Conservation (phyloP, 2,113 vertebrate genomes). For the Cynopterus brachyotis region DNA sequence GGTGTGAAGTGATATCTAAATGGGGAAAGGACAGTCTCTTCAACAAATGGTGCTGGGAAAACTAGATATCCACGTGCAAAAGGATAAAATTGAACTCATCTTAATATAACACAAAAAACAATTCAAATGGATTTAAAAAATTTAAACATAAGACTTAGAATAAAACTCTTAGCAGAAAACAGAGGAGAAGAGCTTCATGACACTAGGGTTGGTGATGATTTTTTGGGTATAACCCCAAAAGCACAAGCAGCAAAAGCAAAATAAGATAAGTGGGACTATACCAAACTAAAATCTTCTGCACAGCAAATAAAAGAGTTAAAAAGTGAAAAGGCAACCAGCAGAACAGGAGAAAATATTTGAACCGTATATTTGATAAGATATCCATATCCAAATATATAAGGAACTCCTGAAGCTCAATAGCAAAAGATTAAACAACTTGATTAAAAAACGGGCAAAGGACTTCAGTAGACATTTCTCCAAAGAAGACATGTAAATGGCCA, state of each 20-base stretch:
- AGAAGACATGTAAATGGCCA: neutral
- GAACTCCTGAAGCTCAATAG: neutral
- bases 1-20: neutral
- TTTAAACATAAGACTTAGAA: neutral
- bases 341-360: neutral
- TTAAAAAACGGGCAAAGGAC: neutral
- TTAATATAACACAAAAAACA: neutral
- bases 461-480: neutral
- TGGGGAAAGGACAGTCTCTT: neutral
- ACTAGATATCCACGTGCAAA: neutral
- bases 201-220: no score
- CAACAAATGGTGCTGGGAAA: neutral
- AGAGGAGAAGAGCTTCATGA: neutral
- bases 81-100: neutral
- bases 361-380: neutral
- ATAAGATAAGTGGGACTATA: neutral
- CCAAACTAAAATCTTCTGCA: neutral
- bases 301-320: neutral
- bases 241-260: neutral
- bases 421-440: neutral
- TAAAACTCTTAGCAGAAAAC: neutral
- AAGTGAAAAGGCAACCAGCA: neutral
- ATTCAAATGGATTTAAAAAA: neutral
- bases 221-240: neutral
- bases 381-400: neutral